Evolutionary conservation across 2,888 invertebrate species (phyloP), one percentile per base, ranked within the genome.

Genomic region (Dyspetes luteomarginatus): DNA sequence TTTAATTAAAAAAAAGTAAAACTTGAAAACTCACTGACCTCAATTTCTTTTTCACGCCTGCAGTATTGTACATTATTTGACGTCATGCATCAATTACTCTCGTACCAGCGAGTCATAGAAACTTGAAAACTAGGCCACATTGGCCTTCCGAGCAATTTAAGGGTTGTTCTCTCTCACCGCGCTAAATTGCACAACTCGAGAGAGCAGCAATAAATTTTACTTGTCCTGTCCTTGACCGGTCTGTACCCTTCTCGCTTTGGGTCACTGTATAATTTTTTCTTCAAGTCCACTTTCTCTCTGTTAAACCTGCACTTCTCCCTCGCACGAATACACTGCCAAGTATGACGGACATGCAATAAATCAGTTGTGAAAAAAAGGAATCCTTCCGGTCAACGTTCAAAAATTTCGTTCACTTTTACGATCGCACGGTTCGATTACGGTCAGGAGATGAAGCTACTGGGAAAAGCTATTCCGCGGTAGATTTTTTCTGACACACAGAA

Each of bases 331-430:
- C 72, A 22, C n/a, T 55, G 52, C 24, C 55, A 30, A 43, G 71
- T 62, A 78, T 22, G 45, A 58, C 17, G 58, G 55, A 62, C 56
- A 17, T 17, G 52, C 56, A 62, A 81, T 84, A 84, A 84, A 83
- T 84, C 81, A 78, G 58, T 17, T 71, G 68, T 45, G 72, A 77
- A 77, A 82, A 81, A 72, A 78, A 41, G 26, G n/a, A 9, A 15
- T 60, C 24, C 67, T 41, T 52, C 48, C 56, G 64, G 64, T 56
- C 7, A 56, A 24, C 45, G 64, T 45, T 83, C 67, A 72, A 82
- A n/a, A 84, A 82, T 82, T 83, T 84, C 83, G 77, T 86, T 85
- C 82, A 78, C 78, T 85, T 86, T 86, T 84, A 83, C 79, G 81
- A 81, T 82, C 76, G 4, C 22, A 75, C 73, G 74, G 78, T 80